phyloP scores from a whole-genome alignment of 2,888 invertebrate genomes.

The Ceriagrion tenellum region DNA sequence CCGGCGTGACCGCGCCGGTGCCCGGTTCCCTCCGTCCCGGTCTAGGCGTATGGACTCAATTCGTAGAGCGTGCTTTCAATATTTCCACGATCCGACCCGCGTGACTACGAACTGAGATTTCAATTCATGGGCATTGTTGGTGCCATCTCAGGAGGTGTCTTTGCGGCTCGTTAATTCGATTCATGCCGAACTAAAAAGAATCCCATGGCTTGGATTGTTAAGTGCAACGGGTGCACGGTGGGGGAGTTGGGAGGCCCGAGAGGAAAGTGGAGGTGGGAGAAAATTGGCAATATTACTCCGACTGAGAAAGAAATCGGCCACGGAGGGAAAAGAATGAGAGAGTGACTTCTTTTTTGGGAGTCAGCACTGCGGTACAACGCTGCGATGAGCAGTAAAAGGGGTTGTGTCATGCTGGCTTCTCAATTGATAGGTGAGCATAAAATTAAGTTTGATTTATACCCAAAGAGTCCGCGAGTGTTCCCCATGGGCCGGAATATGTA shows the following conservation, averaged over 20 bases:
- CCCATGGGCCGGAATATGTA: neutral
- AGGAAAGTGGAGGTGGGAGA: neutral
- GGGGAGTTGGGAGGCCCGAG: neutral
- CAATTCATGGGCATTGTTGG: constrained; percentile 32
- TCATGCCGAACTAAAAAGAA: constrained; percentile 6
- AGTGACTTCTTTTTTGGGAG: constrained; percentile 21
- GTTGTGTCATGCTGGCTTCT: neutral
- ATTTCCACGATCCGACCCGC: neutral
- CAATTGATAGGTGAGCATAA: neutral
- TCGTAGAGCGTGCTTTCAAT: constrained; percentile 31
- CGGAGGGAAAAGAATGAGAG: neutral
- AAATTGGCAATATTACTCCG: constrained; percentile 10
- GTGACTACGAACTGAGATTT: constrained; percentile 2
- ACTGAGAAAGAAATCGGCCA: neutral
- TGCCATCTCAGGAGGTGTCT: constrained; percentile 6
- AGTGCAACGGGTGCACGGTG: neutral
- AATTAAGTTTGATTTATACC: constrained; percentile 14
- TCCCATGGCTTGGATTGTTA: neutral
- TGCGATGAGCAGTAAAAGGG: neutral
- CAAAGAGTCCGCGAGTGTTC: neutral
- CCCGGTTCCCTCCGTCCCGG: neutral
- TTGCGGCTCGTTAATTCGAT: constrained; percentile 21
- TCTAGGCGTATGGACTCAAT: constrained; percentile 16
- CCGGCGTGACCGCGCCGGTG: neutral
- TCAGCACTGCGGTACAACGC: neutral